Base-by-base conservation (phyloP, 2,888 invertebrate species). In the Netelia inedita region DNA sequence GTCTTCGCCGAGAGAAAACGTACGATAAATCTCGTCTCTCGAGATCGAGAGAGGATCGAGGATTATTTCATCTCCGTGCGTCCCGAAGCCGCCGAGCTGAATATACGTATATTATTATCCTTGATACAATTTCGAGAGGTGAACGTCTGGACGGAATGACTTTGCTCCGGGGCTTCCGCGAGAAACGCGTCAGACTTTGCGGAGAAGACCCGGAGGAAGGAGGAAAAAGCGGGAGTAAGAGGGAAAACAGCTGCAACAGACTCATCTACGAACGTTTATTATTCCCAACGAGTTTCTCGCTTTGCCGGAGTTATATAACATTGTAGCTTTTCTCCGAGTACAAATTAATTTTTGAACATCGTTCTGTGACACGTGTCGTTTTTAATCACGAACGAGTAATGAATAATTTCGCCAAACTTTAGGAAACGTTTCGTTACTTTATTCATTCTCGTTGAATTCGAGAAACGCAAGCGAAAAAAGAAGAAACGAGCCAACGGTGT, bases 41-140 rank as follows among this genome's bases (percentile, higher is more conserved):
- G 19, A 65, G 65, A 65, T 43, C 16, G 65, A 16, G 65, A 43
- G 19, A 65, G 16, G 14, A 28, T 28, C 19, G 65, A 65, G 65
- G 19, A 65, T 65, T 65, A 41, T 65, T 65, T 65, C 41, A 65
- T 43, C 41, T 65, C 65, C 5, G 8, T 14, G 28, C 14, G 2
- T 28, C 61, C 3, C 16, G 16, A 16, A 57, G 57, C 57, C 2
- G 14, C 5, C 5, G 23, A 11, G 59, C 11, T 35, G n/a, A 2
- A 63, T 63, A 35, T 63, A 57, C 9, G 9, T 63, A 59, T 59
- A 21, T 21, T 59, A 21, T 21, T 6, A 35, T 63, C 6, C 35
- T 63, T 28, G 63, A 63, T 63, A 35, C 28, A 63, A 63, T 35
- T 65, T 65, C 19, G 65, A 65, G 65, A 65, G 65, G 41, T 65